These are phyloP conservation scores for Zaprionus gabonicus DNA, from an alignment of 1,140 invertebrate genomes.

Conservation along the genomic window DNA sequence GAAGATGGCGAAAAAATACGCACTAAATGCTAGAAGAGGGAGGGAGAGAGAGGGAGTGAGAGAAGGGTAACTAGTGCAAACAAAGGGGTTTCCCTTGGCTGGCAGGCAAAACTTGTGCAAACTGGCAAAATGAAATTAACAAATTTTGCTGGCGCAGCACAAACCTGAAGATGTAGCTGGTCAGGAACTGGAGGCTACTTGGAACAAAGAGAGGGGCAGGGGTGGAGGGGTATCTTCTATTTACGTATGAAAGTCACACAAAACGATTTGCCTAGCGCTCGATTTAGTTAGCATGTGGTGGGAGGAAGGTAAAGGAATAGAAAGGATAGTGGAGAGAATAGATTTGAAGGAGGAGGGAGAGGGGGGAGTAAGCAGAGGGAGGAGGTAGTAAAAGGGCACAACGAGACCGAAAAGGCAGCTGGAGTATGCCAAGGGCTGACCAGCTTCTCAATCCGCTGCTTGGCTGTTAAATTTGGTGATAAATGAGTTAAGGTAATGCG, in stretches of 20 bases:
- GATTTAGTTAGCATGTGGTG: conserved; percentile 30
- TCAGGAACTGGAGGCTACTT: conserved; percentile 2
- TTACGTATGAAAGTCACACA: conserved; percentile 80
- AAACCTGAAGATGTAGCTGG: conserved; percentile 14
- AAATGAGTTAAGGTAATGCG: conserved; percentile 80
- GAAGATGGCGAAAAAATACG: conserved; percentile 20
- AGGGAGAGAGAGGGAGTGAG: conserved; percentile 12
- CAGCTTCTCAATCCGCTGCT: conserved; percentile 5
- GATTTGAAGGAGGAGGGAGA: neutral
- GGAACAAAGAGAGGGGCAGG: neutral
- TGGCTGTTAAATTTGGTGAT: conserved; percentile 75
- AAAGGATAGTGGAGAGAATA: too few species aligned
- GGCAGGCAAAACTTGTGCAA: conserved; percentile 60
- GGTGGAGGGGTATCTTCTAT: conserved; percentile 45
- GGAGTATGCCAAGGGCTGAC: neutral
- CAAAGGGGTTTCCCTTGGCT: conserved; percentile 23
- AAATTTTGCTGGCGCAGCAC: conserved; percentile 58
- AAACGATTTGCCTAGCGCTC: conserved; percentile 72
- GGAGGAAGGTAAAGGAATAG: neutral
- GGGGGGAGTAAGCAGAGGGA: neutral
- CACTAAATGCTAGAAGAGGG: conserved; percentile 13
- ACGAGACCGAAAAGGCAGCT: neutral
- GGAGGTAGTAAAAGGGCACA: too few species aligned
- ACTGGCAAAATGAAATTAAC: conserved; percentile 76
- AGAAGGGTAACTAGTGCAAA: conserved; percentile 39